These are phyloP conservation scores for Pteropus alecto DNA, from an alignment of 2,113 vertebrate species.

Conservation along the genomic window DNA sequence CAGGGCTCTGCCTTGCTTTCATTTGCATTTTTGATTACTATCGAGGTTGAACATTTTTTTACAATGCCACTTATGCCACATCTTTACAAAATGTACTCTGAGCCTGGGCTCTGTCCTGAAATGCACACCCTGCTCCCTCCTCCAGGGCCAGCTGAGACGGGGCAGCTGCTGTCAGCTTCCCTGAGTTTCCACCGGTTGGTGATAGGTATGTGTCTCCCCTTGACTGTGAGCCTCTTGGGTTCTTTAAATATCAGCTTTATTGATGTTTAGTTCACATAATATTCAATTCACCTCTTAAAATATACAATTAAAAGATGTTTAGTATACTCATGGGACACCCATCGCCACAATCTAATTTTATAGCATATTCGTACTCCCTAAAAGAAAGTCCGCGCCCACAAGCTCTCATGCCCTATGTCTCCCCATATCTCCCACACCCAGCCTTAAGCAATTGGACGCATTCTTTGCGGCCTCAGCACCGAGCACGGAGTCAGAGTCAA, in stretches of 20 bases:
- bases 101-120: not conserved
- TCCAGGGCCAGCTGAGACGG: not conserved
- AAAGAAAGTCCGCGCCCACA: not conserved
- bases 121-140: not conserved
- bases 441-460: not conserved
- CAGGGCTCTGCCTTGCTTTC: not conserved
- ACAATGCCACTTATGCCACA: not conserved
- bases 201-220: not conserved
- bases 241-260: not conserved
- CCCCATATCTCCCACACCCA: not conserved
- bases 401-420: not conserved
- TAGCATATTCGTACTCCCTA: not conserved
- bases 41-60: rapidly evolving
- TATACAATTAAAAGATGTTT: not conserved
- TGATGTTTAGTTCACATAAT: not conserved
- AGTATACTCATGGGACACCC: not conserved
- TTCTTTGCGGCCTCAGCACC: not conserved
- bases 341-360: not conserved
- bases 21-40: not conserved
- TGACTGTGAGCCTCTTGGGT: not conserved
- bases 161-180: not conserved
- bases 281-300: not conserved
- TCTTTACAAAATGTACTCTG: not conserved
- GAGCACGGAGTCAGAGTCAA: not conserved
- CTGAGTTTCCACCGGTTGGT: not conserved